Evolutionary conservation across 2,888 invertebrate genomes (phyloP), one percentile per base, ranked within the genome.

Genomic region (Orthosia gothica): DNA sequence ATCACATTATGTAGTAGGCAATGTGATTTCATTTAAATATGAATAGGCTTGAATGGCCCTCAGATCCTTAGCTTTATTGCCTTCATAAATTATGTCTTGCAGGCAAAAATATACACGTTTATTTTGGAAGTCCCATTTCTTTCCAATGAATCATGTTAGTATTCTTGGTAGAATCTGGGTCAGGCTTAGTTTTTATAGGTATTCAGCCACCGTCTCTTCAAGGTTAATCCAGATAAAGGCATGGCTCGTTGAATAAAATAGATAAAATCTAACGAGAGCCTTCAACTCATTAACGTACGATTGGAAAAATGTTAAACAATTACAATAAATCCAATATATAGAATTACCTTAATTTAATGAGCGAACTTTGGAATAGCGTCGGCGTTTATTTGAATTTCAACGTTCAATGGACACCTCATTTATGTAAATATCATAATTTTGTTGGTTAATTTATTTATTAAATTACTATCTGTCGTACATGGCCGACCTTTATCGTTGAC

Each of bases 401-500:
- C 71, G 68, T 72, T 70, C 65, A 77, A 77, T 68, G 70, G 66
- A 66, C 55, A 75, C 65, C 72, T 84, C 57, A 66, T 76, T 85
- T 81, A 79, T 77, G 71, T 84, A 70, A 85, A 87, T 87, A 85
- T 79, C 69, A 82, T 83, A 78, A 79, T 82, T 82, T 82, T 80
- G 74, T 81, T 74, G 61, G 63, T 73, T 81, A 80, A 85, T 76
- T 77, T 76, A 79, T 80, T 73, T 65, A 70, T 80, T 79, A 77
- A 85, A 82, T 77, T 81, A 80, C 76, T 77, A 73, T 74, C 23
- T 50, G 64, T 72, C 66, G 74, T 75, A 79, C 81, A 70, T 70
- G 77, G 57, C 59, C 77, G 71, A 78, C 87, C 87, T 86, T 88
- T 82, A 79, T 63, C 72, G 79, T 78, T 84, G 84, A 87, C 87